Percentiles rank a stretch among this genome's conserved stretches.
Evolutionary conservation across 2,113 vertebrate species (phyloP).

Genomic region (Salvelinus namaycush): DNA sequence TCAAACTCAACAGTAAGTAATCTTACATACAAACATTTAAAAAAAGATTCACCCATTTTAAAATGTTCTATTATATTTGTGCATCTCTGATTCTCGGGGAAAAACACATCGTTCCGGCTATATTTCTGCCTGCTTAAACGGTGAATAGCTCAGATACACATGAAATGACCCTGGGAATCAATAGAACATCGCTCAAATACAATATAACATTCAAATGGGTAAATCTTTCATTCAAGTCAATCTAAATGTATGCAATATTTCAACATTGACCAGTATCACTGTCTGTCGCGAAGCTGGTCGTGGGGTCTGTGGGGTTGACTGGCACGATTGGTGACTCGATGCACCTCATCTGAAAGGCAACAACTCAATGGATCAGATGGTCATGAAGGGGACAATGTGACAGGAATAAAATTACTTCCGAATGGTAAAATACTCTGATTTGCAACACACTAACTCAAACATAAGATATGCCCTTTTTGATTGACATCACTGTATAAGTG

Average conservation of each 20-base stretch:
- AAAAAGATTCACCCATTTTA: background rate
- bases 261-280: conserved; percentile 55
- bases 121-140: too few relatives aligned
- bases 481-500: too few relatives aligned
- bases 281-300: conserved; percentile 38
- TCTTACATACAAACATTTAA: background rate
- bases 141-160: too few relatives aligned
- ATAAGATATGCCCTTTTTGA: background rate
- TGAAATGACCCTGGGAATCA: too few relatives aligned
- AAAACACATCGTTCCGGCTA: too few relatives aligned
- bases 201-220: background rate
- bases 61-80: background rate
- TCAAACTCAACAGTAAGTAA: background rate
- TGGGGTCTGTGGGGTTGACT: conserved; percentile 48
- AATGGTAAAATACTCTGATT: background rate
- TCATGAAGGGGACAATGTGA: background rate
- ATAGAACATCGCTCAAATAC: too few relatives aligned
- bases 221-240: background rate
- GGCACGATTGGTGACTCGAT: conserved; percentile 43
- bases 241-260: background rate
- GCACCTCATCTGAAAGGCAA: conserved; percentile 51
- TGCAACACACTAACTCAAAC: background rate
- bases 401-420: background rate
- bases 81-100: background rate
- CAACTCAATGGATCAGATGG: background rate